A percentile compares a stretch with the other conserved stretches of the same genome.
phyloP scores from a whole-genome alignment of 2,113 vertebrate genomes.

The Solea solea region DNA sequence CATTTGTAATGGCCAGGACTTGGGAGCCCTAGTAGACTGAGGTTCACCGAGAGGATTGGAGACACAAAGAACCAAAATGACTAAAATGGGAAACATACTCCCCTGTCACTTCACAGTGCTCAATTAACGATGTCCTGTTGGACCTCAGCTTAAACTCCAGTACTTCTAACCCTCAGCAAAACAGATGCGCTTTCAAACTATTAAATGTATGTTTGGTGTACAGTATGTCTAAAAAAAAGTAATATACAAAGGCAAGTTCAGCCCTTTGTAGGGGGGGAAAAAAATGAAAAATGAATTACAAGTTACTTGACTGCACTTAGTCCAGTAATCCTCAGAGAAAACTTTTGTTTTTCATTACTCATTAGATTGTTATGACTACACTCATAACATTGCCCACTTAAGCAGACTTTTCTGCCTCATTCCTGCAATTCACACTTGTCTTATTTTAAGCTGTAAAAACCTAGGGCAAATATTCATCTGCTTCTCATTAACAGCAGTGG shows the following conservation, averaged over 20 bases:
- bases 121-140: conserved; percentile 80
- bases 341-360: conserved; percentile 42
- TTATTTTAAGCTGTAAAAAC: conserved; percentile 75
- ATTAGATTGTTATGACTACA: conserved; percentile 1
- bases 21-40: conserved; percentile 64
- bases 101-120: conserved; percentile 65
- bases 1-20: conserved; percentile 81
- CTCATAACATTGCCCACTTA: conserved; percentile 39
- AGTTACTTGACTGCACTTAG: conserved; percentile 54
- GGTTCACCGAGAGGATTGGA: conserved; percentile 69
- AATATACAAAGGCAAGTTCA: conserved; percentile 22
- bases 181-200: conserved; percentile 29
- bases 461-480: conserved; percentile 68
- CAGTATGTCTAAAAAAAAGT: conserved; percentile 22
- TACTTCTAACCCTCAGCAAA: conserved; percentile 22
- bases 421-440: conserved; percentile 51
- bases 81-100: conserved; percentile 79
- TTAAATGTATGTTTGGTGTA: conserved; percentile 8
- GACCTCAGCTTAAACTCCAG: conserved; percentile 52
- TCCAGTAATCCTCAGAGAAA: conserved; percentile 54
- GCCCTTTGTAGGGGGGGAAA: conserved; percentile 1
- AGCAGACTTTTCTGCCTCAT: conserved; percentile 41
- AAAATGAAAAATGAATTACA: background rate
- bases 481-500: conserved; percentile 71
- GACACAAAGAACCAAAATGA: conserved; percentile 74